Base-by-base conservation (phyloP, 2,797 vertebrate species). In the Rhinogobio ventralis region DNA sequence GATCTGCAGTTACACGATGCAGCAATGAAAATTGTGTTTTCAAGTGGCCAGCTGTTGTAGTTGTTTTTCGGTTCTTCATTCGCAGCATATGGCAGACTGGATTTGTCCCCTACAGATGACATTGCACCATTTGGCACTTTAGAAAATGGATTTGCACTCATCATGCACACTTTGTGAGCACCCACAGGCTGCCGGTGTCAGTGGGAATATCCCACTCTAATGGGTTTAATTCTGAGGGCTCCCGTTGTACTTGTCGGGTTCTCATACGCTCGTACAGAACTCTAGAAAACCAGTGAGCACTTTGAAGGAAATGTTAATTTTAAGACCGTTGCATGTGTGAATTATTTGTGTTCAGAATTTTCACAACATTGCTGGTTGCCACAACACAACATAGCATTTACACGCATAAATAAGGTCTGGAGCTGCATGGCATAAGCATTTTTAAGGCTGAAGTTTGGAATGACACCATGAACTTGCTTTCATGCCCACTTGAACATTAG, bases 101-200 rank as follows among this genome's bases (percentile, higher is more conserved):
- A 86, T 91, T 87, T 84, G 73, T 87, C 87, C 86, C 87, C 86
- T 87, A 85, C 62, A 86, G 87, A 86, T 91, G 89, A 92, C 90
- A 88, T 90, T 91, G 89, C 88, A 91, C 79, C 79, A 87, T 84
- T 87, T 89, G 87, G 76, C 82, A 87, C 88, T 85, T 89, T 87
- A 88, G 71, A 81, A 85, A 84, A 87, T 82, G 72, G 80, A 85
- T 79, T 83, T 73, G 72, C 69, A 71, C 81, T 85, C 75, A 84
- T 89, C 80, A 68, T 71, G 45, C 30, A 51, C 76, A 49, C 64
- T 86, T 84, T 85, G 55, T 39, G 23, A 87, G 78, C 73, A 81
- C 74, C 83, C 79, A 84, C 81, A 87, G 84, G 73, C 83, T 86
- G 60, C 79, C 45, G 76, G 57, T 75, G 82, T 82, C 69, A 73